These are phyloP conservation scores for Synergus gifuensis DNA, from an alignment of 2,888 invertebrate species.

Conservation along the genomic window DNA sequence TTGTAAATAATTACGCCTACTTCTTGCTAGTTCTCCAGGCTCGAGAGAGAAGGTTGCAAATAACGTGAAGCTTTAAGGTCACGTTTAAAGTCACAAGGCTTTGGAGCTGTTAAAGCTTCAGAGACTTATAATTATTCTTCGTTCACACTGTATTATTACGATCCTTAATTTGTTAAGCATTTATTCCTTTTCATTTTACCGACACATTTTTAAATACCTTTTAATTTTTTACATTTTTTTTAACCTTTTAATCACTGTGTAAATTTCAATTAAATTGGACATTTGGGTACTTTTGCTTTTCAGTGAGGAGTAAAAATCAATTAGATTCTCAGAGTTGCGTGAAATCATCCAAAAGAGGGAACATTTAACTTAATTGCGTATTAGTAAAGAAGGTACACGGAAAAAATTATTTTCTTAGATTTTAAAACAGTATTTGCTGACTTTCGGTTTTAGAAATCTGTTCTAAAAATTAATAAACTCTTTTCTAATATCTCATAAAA, in stretches of 20 bases:
- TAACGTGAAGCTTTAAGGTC: slow-evolving; percentile 14
- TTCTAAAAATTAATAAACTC: too few species aligned
- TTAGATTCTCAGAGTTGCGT: too few species aligned
- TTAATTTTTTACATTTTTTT: too few species aligned
- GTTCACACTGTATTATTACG: neutral
- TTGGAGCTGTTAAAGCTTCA: neutral
- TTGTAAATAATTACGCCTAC: slow-evolving; percentile 21
- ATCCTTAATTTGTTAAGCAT: neutral
- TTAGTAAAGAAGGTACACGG: too few species aligned
- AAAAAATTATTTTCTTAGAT: too few species aligned
- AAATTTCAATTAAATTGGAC: too few species aligned
- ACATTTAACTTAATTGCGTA: too few species aligned
- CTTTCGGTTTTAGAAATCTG: too few species aligned
- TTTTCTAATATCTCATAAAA: too few species aligned
- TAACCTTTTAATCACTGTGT: neutral
- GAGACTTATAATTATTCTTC: slow-evolving; percentile 11
- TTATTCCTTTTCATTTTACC: neutral
- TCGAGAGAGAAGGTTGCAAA: neutral
- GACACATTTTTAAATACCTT: neutral
- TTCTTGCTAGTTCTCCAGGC: neutral
- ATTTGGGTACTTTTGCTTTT: neutral
- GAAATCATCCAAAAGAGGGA: too few species aligned
- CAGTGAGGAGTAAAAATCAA: neutral
- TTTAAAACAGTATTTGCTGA: too few species aligned
- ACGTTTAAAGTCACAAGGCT: neutral